Percentiles rank a stretch among this genome's conserved stretches.
These are phyloP conservation scores for Ailurus styani DNA, from an alignment of 2,113 vertebrate species.

Conservation along the genomic window DNA sequence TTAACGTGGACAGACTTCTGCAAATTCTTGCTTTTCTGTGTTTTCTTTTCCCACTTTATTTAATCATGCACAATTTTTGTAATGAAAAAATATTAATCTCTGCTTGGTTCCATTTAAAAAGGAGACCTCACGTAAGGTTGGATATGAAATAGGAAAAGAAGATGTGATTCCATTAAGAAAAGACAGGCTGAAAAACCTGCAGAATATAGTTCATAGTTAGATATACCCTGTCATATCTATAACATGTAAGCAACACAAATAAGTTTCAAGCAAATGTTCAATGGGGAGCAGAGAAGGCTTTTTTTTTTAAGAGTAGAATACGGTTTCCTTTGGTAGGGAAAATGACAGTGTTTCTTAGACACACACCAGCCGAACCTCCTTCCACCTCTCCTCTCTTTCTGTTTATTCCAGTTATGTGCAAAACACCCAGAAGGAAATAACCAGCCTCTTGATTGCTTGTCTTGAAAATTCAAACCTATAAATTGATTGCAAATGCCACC, in stretches of 20 bases:
- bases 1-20: not conserved
- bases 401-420: not conserved
- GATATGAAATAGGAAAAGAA: not conserved
- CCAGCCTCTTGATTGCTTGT: not conserved
- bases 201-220: not conserved
- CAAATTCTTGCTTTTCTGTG: not conserved
- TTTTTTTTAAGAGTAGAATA: not conserved
- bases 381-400: not conserved
- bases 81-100: not conserved
- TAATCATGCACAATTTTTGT: not conserved
- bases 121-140: not conserved
- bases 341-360: not conserved
- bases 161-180: not conserved
- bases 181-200: not conserved
- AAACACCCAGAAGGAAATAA: slow-evolving; percentile 20
- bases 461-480: slow-evolving; percentile 27
- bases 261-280: not conserved
- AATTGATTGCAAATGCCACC: not conserved
- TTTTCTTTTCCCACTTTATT: not conserved
- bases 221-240: not conserved
- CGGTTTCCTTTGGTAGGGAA: not conserved
- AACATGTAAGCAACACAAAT: not conserved
- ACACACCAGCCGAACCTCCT: not conserved
- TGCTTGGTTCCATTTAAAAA: not conserved
- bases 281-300: not conserved